Evolutionary conservation across 2,113 vertebrate species (phyloP), one percentile per base, ranked within the genome.

Genomic region (Oncorhynchus tshawytscha): DNA sequence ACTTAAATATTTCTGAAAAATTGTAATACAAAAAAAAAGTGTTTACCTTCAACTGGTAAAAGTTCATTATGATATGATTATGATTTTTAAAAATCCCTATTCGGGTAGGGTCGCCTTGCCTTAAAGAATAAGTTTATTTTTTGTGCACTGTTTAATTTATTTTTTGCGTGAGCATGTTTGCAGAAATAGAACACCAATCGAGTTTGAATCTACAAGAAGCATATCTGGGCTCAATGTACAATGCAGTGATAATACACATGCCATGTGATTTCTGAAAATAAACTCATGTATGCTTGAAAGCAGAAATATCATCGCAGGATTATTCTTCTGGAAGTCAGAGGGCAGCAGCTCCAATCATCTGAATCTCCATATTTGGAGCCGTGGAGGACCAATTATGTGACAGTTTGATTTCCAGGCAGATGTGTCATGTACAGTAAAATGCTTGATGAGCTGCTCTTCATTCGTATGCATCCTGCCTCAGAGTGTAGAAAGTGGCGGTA

Each of bases 401-500:
- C 39, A 20, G 34, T 70, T 49, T 24, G n/a, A 3, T 3, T 48
- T 13, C 18, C 11, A 48, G 20, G 11, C 20, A 12, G 39, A 25
- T 70, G 12, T 70, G 65, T 11, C 11, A 67, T 67, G 25, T 67
- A 34, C 34, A 34, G 34, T 34, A 7, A 67, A 67, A 39, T 29
- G 59, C 45, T 66, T 49, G 48, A 49, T 70, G 48, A 45, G 39
- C 39, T 45, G 9, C 45, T 70, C 68, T n/a, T 70, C 39, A 70
- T 70, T 66, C 66, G 25, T 27, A 67, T 79, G 34, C 57, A 24
- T 73, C 27, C 77, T 72, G 57, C 71, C 69, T 51, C 29, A 15
- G 62, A 60, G 67, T 72, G 3, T n/a, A 67, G 72, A 76, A 45
- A 71, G 49, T 27, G 31, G 39, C 67, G 5, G 67, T 67, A 76